A percentile compares a stretch with the other conserved stretches of the same genome.
Evolutionary conservation across 2,888 invertebrate species (phyloP).

Genomic region (Eristalis pertinax): DNA sequence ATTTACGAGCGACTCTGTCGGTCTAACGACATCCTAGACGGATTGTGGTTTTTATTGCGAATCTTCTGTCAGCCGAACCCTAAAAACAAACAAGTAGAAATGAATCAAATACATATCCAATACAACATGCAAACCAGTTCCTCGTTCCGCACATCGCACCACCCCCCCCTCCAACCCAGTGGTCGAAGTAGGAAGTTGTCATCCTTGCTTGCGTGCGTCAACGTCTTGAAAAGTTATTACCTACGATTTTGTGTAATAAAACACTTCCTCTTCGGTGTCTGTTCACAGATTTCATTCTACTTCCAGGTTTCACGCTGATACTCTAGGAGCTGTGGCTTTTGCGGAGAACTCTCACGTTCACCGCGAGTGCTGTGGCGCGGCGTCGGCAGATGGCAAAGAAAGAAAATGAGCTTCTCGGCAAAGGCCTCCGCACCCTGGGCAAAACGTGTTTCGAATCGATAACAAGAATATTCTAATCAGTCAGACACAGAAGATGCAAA

Average conservation of each 20-base stretch:
- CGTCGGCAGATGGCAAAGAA: neutral
- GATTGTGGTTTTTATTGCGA: neutral
- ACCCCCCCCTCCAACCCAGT: neutral
- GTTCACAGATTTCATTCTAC: neutral
- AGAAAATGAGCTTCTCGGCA: neutral
- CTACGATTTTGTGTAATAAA: conserved; percentile 25
- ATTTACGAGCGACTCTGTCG: neutral
- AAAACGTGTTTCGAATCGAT: conserved; percentile 4
- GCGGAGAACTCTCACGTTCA: neutral
- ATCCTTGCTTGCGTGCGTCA: conserved; percentile 24
- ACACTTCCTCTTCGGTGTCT: conserved; percentile 23
- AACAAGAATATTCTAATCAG: neutral
- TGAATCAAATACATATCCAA: neutral
- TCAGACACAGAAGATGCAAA: neutral
- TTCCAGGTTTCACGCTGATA: neutral
- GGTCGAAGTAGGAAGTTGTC: conserved; percentile 26
- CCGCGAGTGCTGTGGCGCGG: neutral
- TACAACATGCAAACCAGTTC: neutral
- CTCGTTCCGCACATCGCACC: neutral
- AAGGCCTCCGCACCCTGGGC: neutral
- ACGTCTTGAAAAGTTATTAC: conserved; percentile 10
- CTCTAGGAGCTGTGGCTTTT: neutral
- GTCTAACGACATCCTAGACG: neutral
- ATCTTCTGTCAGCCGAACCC: neutral
- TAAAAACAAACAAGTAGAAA: neutral